Evolutionary conservation across 92 coral and sea anemone genomes (phyloP).

Genomic region (Palythoa grandiflora): DNA sequence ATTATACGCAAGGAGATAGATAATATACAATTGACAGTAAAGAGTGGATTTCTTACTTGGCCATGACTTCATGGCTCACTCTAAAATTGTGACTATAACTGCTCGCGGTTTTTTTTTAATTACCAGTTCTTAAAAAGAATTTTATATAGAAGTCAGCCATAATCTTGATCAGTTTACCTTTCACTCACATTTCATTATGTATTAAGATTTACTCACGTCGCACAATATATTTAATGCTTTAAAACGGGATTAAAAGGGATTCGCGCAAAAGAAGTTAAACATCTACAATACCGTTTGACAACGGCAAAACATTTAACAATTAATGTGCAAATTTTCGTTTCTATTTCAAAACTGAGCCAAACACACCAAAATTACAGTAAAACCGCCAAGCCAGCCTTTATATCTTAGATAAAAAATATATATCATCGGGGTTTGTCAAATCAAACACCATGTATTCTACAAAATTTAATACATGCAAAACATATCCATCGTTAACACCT

Average conservation of each 20-base stretch:
- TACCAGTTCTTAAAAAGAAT: not conserved
- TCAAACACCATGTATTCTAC: not conserved
- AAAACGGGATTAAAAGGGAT: too few species aligned
- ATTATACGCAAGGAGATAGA: not conserved
- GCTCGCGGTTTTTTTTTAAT: too few species aligned
- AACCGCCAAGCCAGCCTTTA: not conserved
- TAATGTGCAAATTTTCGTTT: not conserved
- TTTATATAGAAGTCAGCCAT: not conserved
- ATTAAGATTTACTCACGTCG: constrained; percentile 13
- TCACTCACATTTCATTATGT: not conserved
- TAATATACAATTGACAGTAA: too few species aligned
- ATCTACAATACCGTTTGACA: not conserved
- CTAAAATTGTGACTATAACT: not conserved
- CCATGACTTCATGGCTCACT: not conserved
- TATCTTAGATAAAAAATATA: not conserved
- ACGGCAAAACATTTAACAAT: too few species aligned
- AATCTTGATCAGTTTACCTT: not conserved
- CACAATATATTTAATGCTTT: not conserved
- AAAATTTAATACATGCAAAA: not conserved
- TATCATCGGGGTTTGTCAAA: too few species aligned
- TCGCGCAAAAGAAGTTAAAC: not conserved
- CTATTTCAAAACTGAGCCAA: not conserved
- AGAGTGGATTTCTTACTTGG: not conserved
- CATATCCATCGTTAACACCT: not conserved
- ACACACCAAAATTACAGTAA: not conserved